Evolutionary conservation across 2,797 vertebrate genomes (phyloP).

Genomic region (Apogon talboti): DNA sequence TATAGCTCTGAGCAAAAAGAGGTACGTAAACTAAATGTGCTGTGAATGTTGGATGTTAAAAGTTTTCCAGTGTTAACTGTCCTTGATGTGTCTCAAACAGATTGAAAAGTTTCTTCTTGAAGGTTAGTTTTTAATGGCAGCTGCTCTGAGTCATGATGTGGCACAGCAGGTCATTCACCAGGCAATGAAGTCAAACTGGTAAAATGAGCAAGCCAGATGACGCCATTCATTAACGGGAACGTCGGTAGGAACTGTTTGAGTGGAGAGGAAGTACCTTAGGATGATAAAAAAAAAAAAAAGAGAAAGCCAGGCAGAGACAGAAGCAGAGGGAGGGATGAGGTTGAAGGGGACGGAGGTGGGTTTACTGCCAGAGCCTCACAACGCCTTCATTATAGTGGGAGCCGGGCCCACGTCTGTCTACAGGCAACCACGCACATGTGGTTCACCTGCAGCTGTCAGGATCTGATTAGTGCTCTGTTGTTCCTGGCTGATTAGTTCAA

Average conservation of each 20-base stretch:
- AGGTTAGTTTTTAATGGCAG: slow-evolving; percentile 10
- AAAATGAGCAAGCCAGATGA: slow-evolving; percentile 65
- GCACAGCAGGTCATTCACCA: slow-evolving; percentile 59
- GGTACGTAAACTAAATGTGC: slow-evolving; percentile 3
- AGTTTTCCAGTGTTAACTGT: slow-evolving; percentile 6
- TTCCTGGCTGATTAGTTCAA: too few relatives aligned
- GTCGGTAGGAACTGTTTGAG: slow-evolving; percentile 53
- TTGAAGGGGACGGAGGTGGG: slow-evolving; percentile 49
- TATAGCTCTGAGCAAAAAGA: too few relatives aligned
- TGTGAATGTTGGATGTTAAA: slow-evolving; percentile 37
- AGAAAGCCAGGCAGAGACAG: slow-evolving; percentile 25
- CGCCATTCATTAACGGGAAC: slow-evolving; percentile 68
- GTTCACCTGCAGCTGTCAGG: slow-evolving; percentile 43
- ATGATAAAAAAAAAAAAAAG: slow-evolving; percentile 36
- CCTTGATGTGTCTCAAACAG: slow-evolving; percentile 5
- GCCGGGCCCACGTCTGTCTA: slow-evolving; percentile 29
- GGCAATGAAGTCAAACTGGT: slow-evolving; percentile 56
- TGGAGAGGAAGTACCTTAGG: slow-evolving; percentile 64
- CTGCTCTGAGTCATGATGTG: slow-evolving; percentile 44
- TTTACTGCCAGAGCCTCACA: slow-evolving; percentile 71
- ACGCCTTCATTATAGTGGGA: slow-evolving; percentile 73
- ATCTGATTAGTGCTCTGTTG: slow-evolving; percentile 17
- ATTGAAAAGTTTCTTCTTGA: background rate
- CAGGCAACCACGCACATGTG: slow-evolving; percentile 16
- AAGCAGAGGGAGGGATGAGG: slow-evolving; percentile 25